These are phyloP conservation scores for Centropyge bicolor DNA, from an alignment of 2,797 vertebrate genomes.

Conservation along the genomic window DNA sequence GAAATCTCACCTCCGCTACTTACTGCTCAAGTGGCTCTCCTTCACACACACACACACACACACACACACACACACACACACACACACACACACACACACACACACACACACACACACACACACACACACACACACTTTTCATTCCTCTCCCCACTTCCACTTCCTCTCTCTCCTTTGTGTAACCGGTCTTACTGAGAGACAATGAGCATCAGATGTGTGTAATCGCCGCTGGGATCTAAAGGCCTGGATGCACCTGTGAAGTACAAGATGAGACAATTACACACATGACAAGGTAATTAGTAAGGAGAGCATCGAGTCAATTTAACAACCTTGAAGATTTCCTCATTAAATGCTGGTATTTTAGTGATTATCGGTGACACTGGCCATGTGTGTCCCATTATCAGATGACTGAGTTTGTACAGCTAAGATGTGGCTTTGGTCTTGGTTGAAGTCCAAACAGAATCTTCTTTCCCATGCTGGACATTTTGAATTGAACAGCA, in stretches of 20 bases:
- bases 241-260: conserved; percentile 69
- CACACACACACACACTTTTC: conserved; percentile 46
- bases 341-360: conserved; percentile 49
- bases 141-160: conserved; percentile 44
- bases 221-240: conserved; percentile 67
- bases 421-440: conserved; percentile 59
- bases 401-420: conserved; percentile 43
- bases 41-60: conserved; percentile 29
- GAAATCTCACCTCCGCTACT: conserved; percentile 62
- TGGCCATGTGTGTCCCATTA: conserved; percentile 79
- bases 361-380: conserved; percentile 61
- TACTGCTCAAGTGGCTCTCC: conserved; percentile 34
- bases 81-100: no score
- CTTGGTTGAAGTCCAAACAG: conserved; percentile 36
- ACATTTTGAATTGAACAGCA: conserved; percentile 13
- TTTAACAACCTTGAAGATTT: conserved; percentile 68
- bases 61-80: conserved; percentile 21
- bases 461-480: conserved; percentile 10
- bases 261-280: conserved; percentile 66
- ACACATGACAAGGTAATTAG: conserved; percentile 72
- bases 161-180: conserved; percentile 48
- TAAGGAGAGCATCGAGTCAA: conserved; percentile 43
- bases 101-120: no score
- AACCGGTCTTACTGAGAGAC: conserved; percentile 53
- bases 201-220: conserved; percentile 79